Percentiles rank a stretch among this genome's conserved stretches.
Conservation (phyloP, 30 jellyfish, hydroid and myxozoan species). For the Hydractinia echinata region DNA sequence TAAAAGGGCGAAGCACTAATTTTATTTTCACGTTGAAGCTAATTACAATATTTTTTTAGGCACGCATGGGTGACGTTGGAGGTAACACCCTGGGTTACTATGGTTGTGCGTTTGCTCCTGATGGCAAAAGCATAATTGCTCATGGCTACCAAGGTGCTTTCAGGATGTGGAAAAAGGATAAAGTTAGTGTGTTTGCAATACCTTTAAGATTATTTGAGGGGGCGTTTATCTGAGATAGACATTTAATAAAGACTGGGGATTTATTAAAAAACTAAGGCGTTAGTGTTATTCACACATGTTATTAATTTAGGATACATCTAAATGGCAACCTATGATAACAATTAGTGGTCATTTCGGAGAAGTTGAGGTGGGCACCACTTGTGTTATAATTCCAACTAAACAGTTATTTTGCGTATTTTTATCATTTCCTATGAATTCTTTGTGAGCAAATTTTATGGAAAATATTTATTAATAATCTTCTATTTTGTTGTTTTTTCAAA, state of each 20-base stretch:
- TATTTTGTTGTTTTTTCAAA: too few species aligned
- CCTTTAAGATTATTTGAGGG: too few species aligned
- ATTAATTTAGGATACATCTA: constrained; percentile 3
- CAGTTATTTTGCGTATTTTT: too few species aligned
- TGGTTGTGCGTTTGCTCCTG: constrained; percentile 85
- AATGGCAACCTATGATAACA: constrained; percentile 63
- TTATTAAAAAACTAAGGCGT: too few species aligned
- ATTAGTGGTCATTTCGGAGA: constrained; percentile 87
- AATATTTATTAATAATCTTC: too few species aligned
- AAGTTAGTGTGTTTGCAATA: background rate
- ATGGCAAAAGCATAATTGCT: constrained; percentile 55
- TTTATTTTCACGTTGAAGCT: background rate
- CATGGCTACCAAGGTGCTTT: constrained; percentile 96
- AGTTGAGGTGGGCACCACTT: constrained; percentile 53
- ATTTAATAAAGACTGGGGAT: too few species aligned
- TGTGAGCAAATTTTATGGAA: too few species aligned
- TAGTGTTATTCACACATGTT: too few species aligned
- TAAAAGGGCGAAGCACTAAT: background rate
- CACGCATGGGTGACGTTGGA: constrained; percentile 98
- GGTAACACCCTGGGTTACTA: constrained; percentile 88
- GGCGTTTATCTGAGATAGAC: too few species aligned
- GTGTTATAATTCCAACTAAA: too few species aligned
- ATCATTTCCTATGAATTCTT: too few species aligned
- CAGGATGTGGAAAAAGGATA: constrained; percentile 54
- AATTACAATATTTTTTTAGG: constrained; percentile 32